Evolutionary conservation across 2,113 vertebrate genomes (phyloP), one percentile per base, ranked within the genome.

Genomic region (Aegotheles bennettii): DNA sequence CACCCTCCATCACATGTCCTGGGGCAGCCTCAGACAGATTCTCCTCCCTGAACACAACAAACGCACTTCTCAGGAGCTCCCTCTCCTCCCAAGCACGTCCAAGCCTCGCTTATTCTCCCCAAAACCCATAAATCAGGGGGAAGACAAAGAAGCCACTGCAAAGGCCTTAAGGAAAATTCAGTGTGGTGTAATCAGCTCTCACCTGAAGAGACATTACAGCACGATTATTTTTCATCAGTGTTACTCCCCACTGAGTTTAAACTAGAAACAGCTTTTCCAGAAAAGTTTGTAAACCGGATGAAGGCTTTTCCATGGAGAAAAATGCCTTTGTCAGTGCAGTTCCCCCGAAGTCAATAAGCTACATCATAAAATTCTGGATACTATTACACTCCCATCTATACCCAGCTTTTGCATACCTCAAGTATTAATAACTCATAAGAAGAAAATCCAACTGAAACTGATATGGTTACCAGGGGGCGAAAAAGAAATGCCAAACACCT

Each of bases 171-270:
- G 35, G 59, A 90, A 63, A 71, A 86, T 23, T n/a, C 53, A 36
- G 0, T 6, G 25, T 0, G 0, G 14, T 20, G 18, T 25, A 42
- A 70, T 36, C 1, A 0, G 40, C 17, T 35, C 69, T 64, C 31
- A 77, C n/a, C 73, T 89, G 38, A 60, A 67, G 36, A 87, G 64
- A 42, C 14, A 36, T 11, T 16, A 40, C 47, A 84, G 75, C 4
- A 0, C 38, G 25, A 16, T 35, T 0, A 3, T 12, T 84, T 90
- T 65, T 50, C 42, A 59, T 33, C 1, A 1, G 7, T 48, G 75
- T n/a, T 33, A 28, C 47, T 54, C 81, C 79, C 76, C 38, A 45
- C 88, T 83, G 56, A 79, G 38, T 74, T 84, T 78, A 71, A 25
- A 53, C 15, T 3, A 48, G 64, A 84, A 94, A 61, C 28, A 90